Evolutionary conservation across 2,797 vertebrate species (phyloP), one percentile per base, ranked within the genome.

Genomic region (Eremophila alpestris): DNA sequence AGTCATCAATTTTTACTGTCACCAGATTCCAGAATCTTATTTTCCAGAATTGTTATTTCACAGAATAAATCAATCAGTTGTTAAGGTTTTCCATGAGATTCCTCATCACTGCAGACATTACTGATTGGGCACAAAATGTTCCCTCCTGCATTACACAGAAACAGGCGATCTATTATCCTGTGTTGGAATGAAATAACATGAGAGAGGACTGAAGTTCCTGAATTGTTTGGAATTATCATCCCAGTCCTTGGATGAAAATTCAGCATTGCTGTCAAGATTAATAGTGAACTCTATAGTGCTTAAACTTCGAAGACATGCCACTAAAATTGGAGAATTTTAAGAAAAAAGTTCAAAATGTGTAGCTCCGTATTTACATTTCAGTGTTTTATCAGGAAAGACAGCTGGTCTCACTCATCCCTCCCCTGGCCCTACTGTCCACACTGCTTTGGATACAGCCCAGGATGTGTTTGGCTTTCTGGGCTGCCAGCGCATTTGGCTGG

Each of bases 351-450:
- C 19, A 40, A 77, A 83, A 65, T 7, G 5, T 38, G 16, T 76
- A 36, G 58, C 11, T 79, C 41, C 32, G 22, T 38, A 54, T 62
- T 52, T 24, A 65, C 14, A 36, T 49, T 51, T 63, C n/a, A 80
- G 27, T 4, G 2, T 59, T 51, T 86, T 69, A 73, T 26, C 16
- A 51, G 49, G n/a, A 76, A 48, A 36, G 56, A 41, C 40, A 76
- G n/a, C 11, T 22, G 40, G 34, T n/a, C 10, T 68, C 55, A 54
- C 11, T 45, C 59, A 54, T 24, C 16, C 48, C 24, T 16, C 46
- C 63, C 13, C 29, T 54, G 0, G 0, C 16, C 62, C 46, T 52
- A 38, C 56, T 45, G 40, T 7, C 48, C 56, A n/a, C 7, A 0
- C 11, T 54, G n/a, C 29, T 62, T 12, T 40, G 48, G 48, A 34